These are phyloP conservation scores for Philypnodon macrostomus DNA, from an alignment of 2,797 vertebrate genomes.

Conservation along the genomic window DNA sequence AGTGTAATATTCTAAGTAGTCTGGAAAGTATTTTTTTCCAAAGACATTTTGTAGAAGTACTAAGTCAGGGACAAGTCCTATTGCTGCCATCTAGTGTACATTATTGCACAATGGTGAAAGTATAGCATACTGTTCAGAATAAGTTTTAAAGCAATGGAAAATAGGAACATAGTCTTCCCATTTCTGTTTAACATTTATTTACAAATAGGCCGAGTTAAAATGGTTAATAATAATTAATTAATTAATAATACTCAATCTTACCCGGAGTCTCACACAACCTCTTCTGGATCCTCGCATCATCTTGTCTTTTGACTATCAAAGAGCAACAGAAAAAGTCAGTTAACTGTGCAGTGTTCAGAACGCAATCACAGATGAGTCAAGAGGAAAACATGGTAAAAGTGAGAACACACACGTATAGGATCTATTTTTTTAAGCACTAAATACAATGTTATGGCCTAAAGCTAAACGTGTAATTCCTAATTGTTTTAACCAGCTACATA, in stretches of 20 bases:
- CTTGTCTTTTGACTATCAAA: conserved; percentile 97
- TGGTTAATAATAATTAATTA: background rate
- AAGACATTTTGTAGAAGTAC: background rate
- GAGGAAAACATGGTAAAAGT: no score
- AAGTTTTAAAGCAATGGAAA: background rate
- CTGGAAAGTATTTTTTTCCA: background rate
- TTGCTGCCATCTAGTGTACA: conserved; percentile 66
- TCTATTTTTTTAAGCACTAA: no score
- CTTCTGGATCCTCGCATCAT: conserved; percentile 99
- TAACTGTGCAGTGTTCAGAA: background rate
- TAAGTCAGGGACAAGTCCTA: background rate
- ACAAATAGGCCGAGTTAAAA: no score
- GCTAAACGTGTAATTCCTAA: no score
- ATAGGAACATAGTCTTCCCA: background rate
- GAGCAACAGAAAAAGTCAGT: conserved; percentile 37
- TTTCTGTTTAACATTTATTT: no score
- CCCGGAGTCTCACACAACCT: conserved; percentile 96
- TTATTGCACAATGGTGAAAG: conserved; percentile 7
- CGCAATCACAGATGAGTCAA: no score
- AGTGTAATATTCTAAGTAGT: no score
- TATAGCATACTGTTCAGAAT: background rate
- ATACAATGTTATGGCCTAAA: no score
- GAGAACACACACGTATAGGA: no score
- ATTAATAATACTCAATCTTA: conserved; percentile 69
- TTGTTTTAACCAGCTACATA: no score